Evolutionary conservation across 2,113 vertebrate species (phyloP).

Genomic region (Castor canadensis): DNA sequence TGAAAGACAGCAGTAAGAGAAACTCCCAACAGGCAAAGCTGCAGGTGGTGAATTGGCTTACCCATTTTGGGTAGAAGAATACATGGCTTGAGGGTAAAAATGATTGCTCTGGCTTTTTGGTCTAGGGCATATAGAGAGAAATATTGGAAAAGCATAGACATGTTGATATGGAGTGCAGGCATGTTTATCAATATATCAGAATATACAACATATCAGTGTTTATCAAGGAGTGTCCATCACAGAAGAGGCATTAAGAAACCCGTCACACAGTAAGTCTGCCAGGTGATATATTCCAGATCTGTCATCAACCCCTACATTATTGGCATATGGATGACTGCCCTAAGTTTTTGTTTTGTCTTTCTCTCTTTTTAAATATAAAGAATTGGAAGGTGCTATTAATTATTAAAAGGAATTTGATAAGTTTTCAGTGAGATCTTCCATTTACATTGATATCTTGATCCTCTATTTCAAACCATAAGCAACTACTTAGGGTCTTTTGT

Average conservation of each 20-base stretch:
- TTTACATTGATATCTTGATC: too few relatives aligned
- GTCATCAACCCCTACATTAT: neutral
- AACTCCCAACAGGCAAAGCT: neutral
- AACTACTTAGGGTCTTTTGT: too few relatives aligned
- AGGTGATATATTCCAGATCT: neutral
- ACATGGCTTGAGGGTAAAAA: neutral
- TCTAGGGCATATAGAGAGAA: neutral
- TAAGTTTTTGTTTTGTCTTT: too few relatives aligned
- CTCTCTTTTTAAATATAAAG: too few relatives aligned
- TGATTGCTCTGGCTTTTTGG: neutral
- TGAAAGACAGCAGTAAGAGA: neutral
- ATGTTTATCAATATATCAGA: neutral
- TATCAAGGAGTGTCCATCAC: neutral
- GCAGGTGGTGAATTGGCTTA: neutral
- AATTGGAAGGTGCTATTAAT: too few relatives aligned
- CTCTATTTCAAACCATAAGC: too few relatives aligned
- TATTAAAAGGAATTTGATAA: too few relatives aligned
- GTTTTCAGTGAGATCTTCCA: too few relatives aligned
- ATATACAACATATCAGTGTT: too few relatives aligned
- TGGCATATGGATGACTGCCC: neutral
- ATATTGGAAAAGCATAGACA: neutral
- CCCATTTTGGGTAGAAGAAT: neutral
- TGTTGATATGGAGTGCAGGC: neutral
- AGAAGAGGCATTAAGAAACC: neutral
- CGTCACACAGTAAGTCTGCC: neutral